Percentiles rank a stretch among this genome's conserved stretches.
These are phyloP conservation scores for Lepidostoma basale DNA, from an alignment of 1,140 invertebrate species.

Conservation along the genomic window DNA sequence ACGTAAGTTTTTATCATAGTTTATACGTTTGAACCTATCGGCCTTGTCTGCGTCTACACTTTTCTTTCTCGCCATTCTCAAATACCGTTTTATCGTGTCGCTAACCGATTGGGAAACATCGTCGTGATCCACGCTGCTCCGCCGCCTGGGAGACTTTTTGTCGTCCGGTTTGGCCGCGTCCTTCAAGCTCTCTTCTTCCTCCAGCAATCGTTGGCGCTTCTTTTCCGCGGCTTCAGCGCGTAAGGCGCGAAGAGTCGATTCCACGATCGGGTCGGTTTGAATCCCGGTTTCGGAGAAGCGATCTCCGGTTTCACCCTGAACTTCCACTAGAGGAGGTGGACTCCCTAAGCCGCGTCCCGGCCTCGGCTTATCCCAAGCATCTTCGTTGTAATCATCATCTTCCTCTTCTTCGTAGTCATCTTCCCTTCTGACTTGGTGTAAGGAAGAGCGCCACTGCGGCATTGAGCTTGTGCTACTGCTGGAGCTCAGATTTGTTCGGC, in stretches of 20 bases:
- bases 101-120: constrained; percentile 84
- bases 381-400: constrained; percentile 52
- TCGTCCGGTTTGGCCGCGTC: constrained; percentile 46
- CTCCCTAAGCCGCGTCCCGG: constrained; percentile 53
- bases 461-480: constrained; percentile 52
- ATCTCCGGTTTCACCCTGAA: constrained; percentile 66
- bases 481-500: constrained; percentile 53
- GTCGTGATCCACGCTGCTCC: constrained; percentile 79
- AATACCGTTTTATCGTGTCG: constrained; percentile 82
- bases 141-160: constrained; percentile 60
- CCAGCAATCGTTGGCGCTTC: constrained; percentile 51
- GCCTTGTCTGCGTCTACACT: constrained; percentile 79
- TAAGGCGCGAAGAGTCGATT: constrained; percentile 60
- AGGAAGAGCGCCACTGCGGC: constrained; percentile 51
- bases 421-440: constrained; percentile 47
- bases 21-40: constrained; percentile 84
- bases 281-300: constrained; percentile 60
- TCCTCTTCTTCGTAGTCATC: constrained; percentile 51
- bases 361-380: constrained; percentile 45
- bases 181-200: constrained; percentile 49
- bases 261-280: constrained; percentile 67
- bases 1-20: constrained; percentile 83
- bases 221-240: constrained; percentile 51
- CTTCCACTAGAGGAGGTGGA: constrained; percentile 72
- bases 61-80: constrained; percentile 84